phyloP scores from a whole-genome alignment of 2,797 vertebrate genomes.

The Hozukius guyotensis region DNA sequence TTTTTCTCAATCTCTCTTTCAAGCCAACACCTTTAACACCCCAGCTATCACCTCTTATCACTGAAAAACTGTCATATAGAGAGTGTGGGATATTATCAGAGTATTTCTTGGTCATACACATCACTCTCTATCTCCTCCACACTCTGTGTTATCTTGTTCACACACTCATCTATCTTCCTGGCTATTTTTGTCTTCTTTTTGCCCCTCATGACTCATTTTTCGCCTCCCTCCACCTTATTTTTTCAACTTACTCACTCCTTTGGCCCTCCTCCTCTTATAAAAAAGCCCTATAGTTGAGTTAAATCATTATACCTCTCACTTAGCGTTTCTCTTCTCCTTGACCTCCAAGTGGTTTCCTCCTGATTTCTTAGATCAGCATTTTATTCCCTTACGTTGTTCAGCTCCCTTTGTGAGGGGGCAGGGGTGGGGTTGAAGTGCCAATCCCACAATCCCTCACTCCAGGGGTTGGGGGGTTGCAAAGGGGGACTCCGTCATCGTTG shows the following conservation, averaged over 20 bases:
- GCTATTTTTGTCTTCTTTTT: constrained; percentile 39
- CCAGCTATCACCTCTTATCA: constrained; percentile 60
- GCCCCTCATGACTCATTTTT: constrained; percentile 9
- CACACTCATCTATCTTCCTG: constrained; percentile 31
- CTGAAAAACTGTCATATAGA: constrained; percentile 45
- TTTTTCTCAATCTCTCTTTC: constrained; percentile 40
- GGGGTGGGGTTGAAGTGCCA: constrained; percentile 46
- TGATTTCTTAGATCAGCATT: constrained; percentile 61
- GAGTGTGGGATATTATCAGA: constrained; percentile 57
- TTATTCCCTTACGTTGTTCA: constrained; percentile 27
- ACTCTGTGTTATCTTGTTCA: constrained; percentile 42
- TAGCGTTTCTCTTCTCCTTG: constrained; percentile 57
- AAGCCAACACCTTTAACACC: constrained; percentile 46
- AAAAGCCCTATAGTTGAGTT: constrained; percentile 27
- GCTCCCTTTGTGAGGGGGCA: constrained; percentile 43
- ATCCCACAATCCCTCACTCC: constrained; percentile 62
- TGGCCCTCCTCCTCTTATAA: constrained; percentile 13
- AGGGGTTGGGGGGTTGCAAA: constrained; percentile 25
- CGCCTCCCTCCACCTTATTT: constrained; percentile 17
- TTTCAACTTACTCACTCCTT: constrained; percentile 30
- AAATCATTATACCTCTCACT: constrained; percentile 43
- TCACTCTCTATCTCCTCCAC: constrained; percentile 34
- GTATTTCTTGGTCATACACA: constrained; percentile 46
- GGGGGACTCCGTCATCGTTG: constrained; percentile 24
- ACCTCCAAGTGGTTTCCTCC: constrained; percentile 44